A percentile compares a stretch with the other conserved stretches of the same genome.
Evolutionary conservation across 2,888 invertebrate species (phyloP).

Genomic region (Willowsia nigromaculata): DNA sequence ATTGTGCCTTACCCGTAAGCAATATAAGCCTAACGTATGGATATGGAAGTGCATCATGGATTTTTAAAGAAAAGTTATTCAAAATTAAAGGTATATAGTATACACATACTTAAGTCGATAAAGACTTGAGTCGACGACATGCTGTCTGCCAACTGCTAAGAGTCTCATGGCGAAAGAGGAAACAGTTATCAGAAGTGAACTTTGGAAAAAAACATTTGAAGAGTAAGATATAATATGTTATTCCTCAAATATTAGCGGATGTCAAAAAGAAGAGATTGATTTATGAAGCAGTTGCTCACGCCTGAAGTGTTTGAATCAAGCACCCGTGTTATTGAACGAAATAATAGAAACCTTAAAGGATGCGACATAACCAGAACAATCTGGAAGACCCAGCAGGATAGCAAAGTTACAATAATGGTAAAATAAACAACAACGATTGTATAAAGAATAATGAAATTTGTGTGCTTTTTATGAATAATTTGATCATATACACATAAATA

Average conservation of each 20-base stretch:
- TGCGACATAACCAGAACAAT: background rate
- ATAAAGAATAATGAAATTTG: background rate
- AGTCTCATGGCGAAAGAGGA: background rate
- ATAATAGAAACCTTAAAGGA: background rate
- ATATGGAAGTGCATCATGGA: too few relatives aligned
- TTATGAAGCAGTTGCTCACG: too few relatives aligned
- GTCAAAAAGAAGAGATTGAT: too few relatives aligned
- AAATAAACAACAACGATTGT: background rate
- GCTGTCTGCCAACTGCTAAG: constrained; percentile 25
- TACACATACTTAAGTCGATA: background rate
- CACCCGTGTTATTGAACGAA: too few relatives aligned
- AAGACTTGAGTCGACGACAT: constrained; percentile 53
- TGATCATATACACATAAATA: too few relatives aligned
- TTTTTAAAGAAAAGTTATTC: background rate
- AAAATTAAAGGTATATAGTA: background rate
- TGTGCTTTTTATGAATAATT: too few relatives aligned
- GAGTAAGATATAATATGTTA: too few relatives aligned
- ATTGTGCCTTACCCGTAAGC: too few relatives aligned
- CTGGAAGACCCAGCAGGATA: background rate
- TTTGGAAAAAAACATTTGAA: background rate
- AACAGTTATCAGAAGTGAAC: background rate
- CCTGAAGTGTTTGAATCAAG: too few relatives aligned
- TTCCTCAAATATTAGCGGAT: too few relatives aligned
- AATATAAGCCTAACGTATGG: too few relatives aligned
- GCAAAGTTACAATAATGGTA: background rate